These are phyloP conservation scores for Tarsius wallacei DNA, from an alignment of 2,797 vertebrate species.

Conservation along the genomic window DNA sequence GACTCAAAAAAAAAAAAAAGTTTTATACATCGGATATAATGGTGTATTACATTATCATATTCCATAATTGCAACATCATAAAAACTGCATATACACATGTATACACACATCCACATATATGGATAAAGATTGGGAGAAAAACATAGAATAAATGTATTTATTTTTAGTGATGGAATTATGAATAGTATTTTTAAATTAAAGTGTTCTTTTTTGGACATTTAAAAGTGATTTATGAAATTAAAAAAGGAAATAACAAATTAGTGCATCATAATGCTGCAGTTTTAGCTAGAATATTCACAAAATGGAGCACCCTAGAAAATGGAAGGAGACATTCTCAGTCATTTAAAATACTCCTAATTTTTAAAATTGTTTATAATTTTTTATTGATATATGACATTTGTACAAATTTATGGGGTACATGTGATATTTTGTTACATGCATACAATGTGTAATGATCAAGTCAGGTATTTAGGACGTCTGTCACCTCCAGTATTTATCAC, in stretches of 20 bases:
- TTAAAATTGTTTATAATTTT: neutral
- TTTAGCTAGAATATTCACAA: neutral
- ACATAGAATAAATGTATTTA: conserved; percentile 1
- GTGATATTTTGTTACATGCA: neutral
- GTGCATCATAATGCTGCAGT: neutral
- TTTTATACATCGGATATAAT: conserved; percentile 18
- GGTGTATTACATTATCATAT: neutral
- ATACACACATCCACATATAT: neutral
- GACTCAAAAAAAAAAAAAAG: neutral
- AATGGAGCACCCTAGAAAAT: neutral
- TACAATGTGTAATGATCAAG: neutral
- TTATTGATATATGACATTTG: neutral
- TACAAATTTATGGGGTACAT: neutral
- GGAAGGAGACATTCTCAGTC: neutral
- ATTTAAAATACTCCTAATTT: neutral
- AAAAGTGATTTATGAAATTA: conserved; percentile 25
- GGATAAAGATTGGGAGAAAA: neutral
- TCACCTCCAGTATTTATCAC: neutral
- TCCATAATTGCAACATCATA: neutral
- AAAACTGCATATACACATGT: neutral
- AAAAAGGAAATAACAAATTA: neutral
- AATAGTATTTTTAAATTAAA: conserved; percentile 6
- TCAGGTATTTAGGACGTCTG: neutral
- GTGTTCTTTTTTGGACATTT: neutral
- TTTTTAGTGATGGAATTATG: neutral